phyloP scores from a whole-genome alignment of 1,140 invertebrate genomes.

The Phenacoccus solenopsis region DNA sequence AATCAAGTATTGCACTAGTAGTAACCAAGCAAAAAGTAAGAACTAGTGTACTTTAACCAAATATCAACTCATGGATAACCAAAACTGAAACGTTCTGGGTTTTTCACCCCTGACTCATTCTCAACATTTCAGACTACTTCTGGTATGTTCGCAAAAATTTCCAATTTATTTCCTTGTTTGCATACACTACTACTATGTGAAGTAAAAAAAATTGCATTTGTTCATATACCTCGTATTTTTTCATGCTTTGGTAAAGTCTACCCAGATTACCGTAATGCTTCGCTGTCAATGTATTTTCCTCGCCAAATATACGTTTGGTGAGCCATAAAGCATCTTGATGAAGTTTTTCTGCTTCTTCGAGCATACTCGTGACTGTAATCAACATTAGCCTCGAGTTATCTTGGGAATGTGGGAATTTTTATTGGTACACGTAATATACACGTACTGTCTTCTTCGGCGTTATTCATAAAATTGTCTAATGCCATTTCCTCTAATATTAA shows the following conservation, averaged over 20 bases:
- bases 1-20: too few species aligned
- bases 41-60: too few species aligned
- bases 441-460: background rate
- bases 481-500: conserved; percentile 87
- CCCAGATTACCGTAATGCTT: conserved; percentile 92
- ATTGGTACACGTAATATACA: background rate
- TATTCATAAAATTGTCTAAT: conserved; percentile 46
- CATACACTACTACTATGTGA: background rate
- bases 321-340: conserved; percentile 67
- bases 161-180: background rate
- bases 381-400: background rate
- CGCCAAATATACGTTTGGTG: conserved; percentile 67
- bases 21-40: too few species aligned
- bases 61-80: too few species aligned
- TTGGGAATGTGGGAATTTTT: background rate
- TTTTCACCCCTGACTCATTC: too few species aligned
- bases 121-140: too few species aligned
- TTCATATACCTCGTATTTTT: conserved; percentile 52
- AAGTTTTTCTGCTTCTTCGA: conserved; percentile 56
- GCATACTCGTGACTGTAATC: background rate
- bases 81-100: too few species aligned
- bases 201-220: conserved; percentile 10
- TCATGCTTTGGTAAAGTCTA: conserved; percentile 82
- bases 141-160: too few species aligned
- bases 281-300: conserved; percentile 84